Base-by-base conservation (phyloP, 2,113 vertebrate genomes). In the Progne subis region DNA sequence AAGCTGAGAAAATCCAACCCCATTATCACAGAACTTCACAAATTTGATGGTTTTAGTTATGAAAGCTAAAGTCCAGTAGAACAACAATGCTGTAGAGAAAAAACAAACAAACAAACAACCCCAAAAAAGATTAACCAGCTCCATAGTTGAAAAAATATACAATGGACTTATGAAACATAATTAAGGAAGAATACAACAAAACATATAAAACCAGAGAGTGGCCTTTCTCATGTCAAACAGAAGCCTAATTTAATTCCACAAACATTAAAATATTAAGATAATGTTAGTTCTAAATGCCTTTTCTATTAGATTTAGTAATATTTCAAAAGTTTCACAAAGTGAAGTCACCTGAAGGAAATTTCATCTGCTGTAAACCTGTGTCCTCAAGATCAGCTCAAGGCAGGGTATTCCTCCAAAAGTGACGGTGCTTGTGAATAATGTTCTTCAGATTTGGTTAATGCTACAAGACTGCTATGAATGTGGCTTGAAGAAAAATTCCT, bases 11-110 rank as follows among this genome's bases (percentile, higher is more conserved):
- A 98, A 98, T 76, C 99, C 98, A 29, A 99, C 98, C 78, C 98
- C 98, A 2, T 99, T 99, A 93, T 99, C 99, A 4, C 98, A 99
- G 97, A 99, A 99, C 97, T 99, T 99, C 63, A 99, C 99, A 82
- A 99, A 99, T 97, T 99, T 99, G 97, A 99, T 98, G 80, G 99
- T 99, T 97, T 99, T 99, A 87, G 98, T 99, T 95, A 98, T 97
- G 86, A 99, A 99, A 41, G 99, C 99, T 96, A 99, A 96, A 50
- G 98, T 98, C 99, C 99, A 99, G 94, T 99, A 99, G 96, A 99
- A 98, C 2, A 99, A 96, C 94, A 99, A 96, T 28, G 98, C 99
- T 99, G 97, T 6, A 64, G 59, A 93, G 85, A 67, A 7, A 49
- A 65, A 16, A 76, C 46, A 18, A 17, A 37, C 8, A 37, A 37